phyloP scores from a whole-genome alignment of 2,113 vertebrate genomes.

The Otis tarda region DNA sequence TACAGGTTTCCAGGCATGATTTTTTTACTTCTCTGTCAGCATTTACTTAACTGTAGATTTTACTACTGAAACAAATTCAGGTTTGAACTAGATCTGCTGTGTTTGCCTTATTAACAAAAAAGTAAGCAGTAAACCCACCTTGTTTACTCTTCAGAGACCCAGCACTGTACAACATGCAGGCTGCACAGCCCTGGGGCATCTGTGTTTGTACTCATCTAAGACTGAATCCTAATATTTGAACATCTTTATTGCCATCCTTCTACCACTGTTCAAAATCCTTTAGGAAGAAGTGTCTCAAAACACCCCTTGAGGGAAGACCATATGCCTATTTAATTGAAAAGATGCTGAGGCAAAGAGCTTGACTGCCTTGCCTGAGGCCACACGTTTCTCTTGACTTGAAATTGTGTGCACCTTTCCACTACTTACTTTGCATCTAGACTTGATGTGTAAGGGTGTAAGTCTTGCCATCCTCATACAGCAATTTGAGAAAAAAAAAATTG shows the following conservation, averaged over 20 bases:
- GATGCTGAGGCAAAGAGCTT: not conserved
- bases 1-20: not conserved
- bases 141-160: conserved; percentile 18
- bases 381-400: not conserved
- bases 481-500: not conserved
- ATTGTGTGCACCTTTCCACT: not conserved
- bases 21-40: conserved; percentile 13
- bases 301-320: not conserved
- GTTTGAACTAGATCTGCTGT: conserved; percentile 39
- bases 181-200: not conserved
- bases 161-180: not conserved
- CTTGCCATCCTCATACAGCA: not conserved
- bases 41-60: conserved; percentile 38
- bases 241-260: conserved; percentile 8
- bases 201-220: conserved; percentile 29
- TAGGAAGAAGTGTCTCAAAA: not conserved
- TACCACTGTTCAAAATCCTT: not conserved
- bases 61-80: conserved; percentile 35
- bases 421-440: not conserved
- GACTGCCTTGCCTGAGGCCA: conserved; percentile 26
- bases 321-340: conserved; percentile 26
- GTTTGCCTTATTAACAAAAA: conserved; percentile 64
- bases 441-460: not conserved
- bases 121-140: not conserved
- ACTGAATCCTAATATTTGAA: conserved; percentile 54